Conservation (phyloP, 2,797 vertebrate genomes). For the Micromesistius poutassou region DNA sequence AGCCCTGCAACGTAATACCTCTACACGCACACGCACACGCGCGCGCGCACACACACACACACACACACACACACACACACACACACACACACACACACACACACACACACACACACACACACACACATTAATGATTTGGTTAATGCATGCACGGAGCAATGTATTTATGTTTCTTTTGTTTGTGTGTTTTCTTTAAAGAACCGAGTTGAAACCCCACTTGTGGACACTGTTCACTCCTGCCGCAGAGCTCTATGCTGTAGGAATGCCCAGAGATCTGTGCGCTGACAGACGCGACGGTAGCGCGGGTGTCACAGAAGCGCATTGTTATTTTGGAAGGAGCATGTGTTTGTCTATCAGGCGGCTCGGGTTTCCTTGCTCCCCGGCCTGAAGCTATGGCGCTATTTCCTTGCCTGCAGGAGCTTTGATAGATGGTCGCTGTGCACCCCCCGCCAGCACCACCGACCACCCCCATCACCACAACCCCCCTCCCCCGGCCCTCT, state of each 20-base stretch:
- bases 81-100: not conserved
- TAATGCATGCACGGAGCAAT: not conserved
- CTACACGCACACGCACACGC: too few species aligned
- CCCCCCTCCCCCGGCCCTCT: conserved; percentile 20
- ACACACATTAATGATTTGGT: not conserved
- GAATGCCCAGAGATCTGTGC: conserved; percentile 44
- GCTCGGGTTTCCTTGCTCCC: conserved; percentile 73
- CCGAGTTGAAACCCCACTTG: conserved; percentile 12
- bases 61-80: not conserved
- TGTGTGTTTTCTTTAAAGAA: not conserved
- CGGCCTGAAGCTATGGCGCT: conserved; percentile 28
- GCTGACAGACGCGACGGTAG: conserved; percentile 49
- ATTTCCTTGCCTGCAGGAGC: conserved; percentile 48
- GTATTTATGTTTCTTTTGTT: not conserved
- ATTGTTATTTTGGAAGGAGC: conserved; percentile 84
- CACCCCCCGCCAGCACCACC: not conserved
- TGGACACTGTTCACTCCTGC: conserved; percentile 50
- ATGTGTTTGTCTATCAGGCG: conserved; percentile 79
- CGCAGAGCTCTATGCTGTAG: too few species aligned
- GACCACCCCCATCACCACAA: not conserved
- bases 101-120: not conserved
- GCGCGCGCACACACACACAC: not conserved
- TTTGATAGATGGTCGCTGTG: conserved; percentile 53
- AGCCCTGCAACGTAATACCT: not conserved
- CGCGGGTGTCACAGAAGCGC: conserved; percentile 61